phyloP scores from a whole-genome alignment of 2,797 vertebrate genomes.

The Adelosebastes latens region DNA sequence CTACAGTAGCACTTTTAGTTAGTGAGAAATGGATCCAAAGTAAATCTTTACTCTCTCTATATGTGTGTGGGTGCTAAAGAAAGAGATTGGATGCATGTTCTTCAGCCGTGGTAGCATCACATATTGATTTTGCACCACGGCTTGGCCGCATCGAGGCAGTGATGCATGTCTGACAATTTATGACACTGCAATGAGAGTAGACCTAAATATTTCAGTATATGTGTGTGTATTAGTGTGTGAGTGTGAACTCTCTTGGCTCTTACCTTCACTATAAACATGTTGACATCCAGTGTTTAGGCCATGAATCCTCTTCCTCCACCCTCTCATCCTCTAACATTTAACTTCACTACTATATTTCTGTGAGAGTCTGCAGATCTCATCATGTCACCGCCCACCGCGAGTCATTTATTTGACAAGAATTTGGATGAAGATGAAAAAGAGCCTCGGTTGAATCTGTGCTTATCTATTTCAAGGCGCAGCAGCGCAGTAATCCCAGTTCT shows the following conservation, averaged over 20 bases:
- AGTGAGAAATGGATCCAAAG: conserved; percentile 24
- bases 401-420: conserved; percentile 61
- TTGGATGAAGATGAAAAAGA: conserved; percentile 55
- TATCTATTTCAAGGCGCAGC: conserved; percentile 57
- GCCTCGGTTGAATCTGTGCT: conserved; percentile 50
- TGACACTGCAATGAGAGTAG: conserved; percentile 42
- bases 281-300: conserved; percentile 6
- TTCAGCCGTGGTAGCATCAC: conserved; percentile 27
- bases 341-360: conserved; percentile 33
- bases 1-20: conserved; percentile 20
- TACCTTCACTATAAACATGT: neutral
- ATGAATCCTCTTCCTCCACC: neutral
- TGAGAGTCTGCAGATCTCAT: conserved; percentile 50
- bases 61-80: neutral
- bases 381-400: conserved; percentile 41
- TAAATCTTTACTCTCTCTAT: conserved; percentile 6
- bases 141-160: conserved; percentile 37
- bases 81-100: conserved; percentile 26
- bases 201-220: conserved; percentile 57
- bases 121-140: conserved; percentile 67
- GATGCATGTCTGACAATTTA: conserved; percentile 63
- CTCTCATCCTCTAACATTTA: conserved; percentile 12
- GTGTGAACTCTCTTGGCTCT: neutral
- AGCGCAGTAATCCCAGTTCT: conserved; percentile 46
- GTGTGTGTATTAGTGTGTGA: neutral